These are phyloP conservation scores for Motacilla alba DNA, from an alignment of 2,113 vertebrate species.

Conservation along the genomic window DNA sequence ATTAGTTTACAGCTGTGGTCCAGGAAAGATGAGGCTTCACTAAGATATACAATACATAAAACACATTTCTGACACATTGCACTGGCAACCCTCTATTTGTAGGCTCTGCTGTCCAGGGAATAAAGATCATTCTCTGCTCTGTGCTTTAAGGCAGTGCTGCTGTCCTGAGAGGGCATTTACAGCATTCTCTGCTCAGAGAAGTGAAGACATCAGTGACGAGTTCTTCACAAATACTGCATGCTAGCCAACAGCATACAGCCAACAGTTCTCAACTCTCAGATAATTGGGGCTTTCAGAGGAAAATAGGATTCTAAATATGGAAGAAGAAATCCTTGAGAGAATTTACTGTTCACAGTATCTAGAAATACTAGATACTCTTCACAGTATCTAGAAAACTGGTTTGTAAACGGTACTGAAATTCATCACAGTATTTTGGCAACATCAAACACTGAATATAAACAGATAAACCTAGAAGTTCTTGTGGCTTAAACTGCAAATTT, in stretches of 20 bases:
- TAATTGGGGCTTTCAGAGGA: neutral
- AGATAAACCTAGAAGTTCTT: neutral
- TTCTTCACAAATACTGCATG: neutral
- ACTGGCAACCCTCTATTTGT: neutral
- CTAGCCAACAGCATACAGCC: neutral
- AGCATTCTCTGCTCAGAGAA: neutral
- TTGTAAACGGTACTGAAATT: neutral
- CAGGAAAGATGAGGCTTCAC: slow-evolving; percentile 2
- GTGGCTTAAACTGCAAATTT: neutral
- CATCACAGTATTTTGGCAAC: neutral
- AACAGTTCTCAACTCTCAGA: neutral
- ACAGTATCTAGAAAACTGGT: neutral
- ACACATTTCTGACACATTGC: neutral
- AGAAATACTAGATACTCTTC: neutral
- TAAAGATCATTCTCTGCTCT: neutral
- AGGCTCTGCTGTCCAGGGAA: neutral
- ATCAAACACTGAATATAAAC: neutral
- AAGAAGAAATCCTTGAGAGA: neutral
- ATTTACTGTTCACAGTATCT: neutral
- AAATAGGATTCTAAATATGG: neutral
- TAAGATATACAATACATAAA: slow-evolving; percentile 9
- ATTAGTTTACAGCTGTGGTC: neutral
- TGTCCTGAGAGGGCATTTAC: neutral
- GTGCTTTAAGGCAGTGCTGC: fast-evolving
- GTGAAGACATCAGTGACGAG: neutral